phyloP scores from a whole-genome alignment of 2,113 vertebrate genomes.

The Myotis brandtii region DNA sequence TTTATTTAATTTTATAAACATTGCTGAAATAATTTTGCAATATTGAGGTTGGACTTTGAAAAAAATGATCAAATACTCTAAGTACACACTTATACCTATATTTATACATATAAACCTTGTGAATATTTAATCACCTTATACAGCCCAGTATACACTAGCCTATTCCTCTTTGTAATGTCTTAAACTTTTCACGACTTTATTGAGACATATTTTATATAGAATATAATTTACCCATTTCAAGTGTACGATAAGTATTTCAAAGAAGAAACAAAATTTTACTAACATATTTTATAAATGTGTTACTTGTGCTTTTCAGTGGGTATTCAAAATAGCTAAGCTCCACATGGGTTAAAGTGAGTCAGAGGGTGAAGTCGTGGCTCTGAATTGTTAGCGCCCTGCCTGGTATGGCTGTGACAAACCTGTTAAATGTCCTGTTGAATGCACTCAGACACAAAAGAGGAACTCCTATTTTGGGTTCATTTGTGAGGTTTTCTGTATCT shows the following conservation, averaged over 20 bases:
- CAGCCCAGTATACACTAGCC: background rate
- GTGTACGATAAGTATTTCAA: background rate
- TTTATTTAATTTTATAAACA: background rate
- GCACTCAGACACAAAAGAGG: too few relatives aligned
- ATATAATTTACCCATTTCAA: background rate
- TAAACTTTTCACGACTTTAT: background rate
- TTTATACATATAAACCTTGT: background rate
- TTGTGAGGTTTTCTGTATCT: background rate
- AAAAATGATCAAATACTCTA: background rate
- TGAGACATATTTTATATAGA: background rate
- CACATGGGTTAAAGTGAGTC: accelerated
- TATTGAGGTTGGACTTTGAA: background rate
- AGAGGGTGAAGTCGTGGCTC: too few relatives aligned
- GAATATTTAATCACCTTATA: background rate
- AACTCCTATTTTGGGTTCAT: background rate
- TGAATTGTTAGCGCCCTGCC: background rate
- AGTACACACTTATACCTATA: background rate
- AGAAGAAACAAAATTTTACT: background rate
- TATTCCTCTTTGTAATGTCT: background rate
- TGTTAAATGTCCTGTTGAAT: background rate
- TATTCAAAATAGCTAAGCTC: background rate
- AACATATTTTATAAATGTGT: background rate
- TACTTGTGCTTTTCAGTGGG: background rate
- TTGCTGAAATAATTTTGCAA: background rate
- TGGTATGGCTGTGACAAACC: background rate